Evolutionary conservation across 2,797 vertebrate species (phyloP), one percentile per base, ranked within the genome.

Genomic region (Alauda arvensis): DNA sequence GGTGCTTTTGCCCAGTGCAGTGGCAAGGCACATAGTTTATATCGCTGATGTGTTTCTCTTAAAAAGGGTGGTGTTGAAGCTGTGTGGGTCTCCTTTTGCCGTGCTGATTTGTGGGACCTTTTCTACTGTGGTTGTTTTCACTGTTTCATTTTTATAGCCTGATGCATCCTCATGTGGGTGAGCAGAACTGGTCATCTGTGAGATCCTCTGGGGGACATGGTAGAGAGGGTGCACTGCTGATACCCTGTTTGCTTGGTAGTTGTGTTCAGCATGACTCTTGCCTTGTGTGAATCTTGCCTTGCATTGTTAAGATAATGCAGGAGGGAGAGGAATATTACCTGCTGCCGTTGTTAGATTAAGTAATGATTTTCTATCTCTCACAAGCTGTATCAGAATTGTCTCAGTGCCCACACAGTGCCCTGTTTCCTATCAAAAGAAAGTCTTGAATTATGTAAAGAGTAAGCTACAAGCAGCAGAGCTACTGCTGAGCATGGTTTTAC

Each of bases 341-440:
- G 80, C 83, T 94, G 80, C 72, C 87, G 60, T 85, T 85, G 63
- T 77, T 76, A 69, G 70, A 89, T 89, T 81, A 76, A 63, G 71
- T 76, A 76, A 78, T 72, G 83, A 89, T 92, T 95, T 93, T 85
- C 67, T 72, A 66, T 56, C 74, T 91, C 68, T 88, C 63, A 20
- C 33, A 62, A 69, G 26, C 67, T 76, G 2, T 39, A 59, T 85
- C 70, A 81, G 34, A 56, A 87, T 85, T 93, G 77, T 87, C 63
- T 87, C 9, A 1, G 60, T 85, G 74, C 75, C 60, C 40, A 78
- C 70, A 75, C 40, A 52, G 63, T 60, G 77, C 46, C 75, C 87
- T 84, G 75, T 84, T 89, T 91, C 0, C 71, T 93, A 56, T 78
- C 88, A 91, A 77, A 84, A 79, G 75, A 14, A 88, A 85, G 48